Percentiles rank a stretch among this genome's conserved stretches.
Evolutionary conservation across 23 tunicate genomes (phyloP).

Genomic region (Styela clava): DNA sequence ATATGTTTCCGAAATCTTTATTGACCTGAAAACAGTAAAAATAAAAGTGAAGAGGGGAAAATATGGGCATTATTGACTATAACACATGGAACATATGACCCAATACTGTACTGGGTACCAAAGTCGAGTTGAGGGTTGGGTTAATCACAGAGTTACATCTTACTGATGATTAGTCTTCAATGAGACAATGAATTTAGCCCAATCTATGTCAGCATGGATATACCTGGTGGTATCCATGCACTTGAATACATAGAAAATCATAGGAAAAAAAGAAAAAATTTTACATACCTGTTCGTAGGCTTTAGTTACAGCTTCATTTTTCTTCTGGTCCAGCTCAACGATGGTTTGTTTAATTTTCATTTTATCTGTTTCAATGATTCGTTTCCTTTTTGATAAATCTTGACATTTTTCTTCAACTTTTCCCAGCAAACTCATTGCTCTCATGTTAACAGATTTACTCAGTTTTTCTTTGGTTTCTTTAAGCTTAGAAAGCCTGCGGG

Average conservation of each 20-base stretch:
- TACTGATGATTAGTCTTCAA: too few relatives aligned
- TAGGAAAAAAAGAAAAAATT: not conserved
- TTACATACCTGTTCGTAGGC: constrained; percentile 75
- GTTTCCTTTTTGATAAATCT: constrained; percentile 72
- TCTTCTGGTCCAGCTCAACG: constrained; percentile 75
- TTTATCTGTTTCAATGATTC: constrained; percentile 69
- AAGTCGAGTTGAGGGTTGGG: too few relatives aligned
- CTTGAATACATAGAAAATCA: too few relatives aligned
- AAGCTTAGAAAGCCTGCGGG: constrained; percentile 42
- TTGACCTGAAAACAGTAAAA: constrained; percentile 54
- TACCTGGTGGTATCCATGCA: too few relatives aligned
- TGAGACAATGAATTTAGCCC: too few relatives aligned
- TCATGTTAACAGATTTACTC: constrained; percentile 80
- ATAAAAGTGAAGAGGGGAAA: too few relatives aligned
- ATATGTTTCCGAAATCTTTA: constrained; percentile 81
- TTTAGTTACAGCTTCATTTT: constrained; percentile 86
- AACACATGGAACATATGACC: too few relatives aligned
- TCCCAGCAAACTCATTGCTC: constrained; percentile 87
- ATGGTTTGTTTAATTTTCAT: constrained; percentile 65
- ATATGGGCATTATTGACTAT: too few relatives aligned
- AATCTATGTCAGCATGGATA: too few relatives aligned
- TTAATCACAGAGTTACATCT: too few relatives aligned
- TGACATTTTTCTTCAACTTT: constrained; percentile 87
- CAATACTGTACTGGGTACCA: too few relatives aligned
- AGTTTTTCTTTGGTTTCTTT: constrained; percentile 60